A percentile compares a stretch with the other conserved stretches of the same genome.
phyloP scores from a whole-genome alignment of 2,113 vertebrate species.

The Hippocampus mohnikei region DNA sequence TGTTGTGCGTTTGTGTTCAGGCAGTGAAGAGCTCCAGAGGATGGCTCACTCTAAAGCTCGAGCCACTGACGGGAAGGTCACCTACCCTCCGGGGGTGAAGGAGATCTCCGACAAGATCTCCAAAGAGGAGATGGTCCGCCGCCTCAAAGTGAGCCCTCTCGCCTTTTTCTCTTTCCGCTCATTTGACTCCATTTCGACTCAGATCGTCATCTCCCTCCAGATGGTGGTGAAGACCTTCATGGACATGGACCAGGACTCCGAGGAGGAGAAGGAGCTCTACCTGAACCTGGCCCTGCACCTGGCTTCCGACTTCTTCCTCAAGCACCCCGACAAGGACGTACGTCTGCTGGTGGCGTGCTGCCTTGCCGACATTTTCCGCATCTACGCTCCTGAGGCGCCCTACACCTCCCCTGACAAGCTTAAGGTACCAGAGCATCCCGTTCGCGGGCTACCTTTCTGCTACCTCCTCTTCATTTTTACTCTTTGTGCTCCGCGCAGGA shows the following conservation, averaged over 20 bases:
- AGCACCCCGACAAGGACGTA: constrained; percentile 98
- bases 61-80: constrained; percentile 97
- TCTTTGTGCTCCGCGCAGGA: constrained; percentile 74
- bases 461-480: background rate
- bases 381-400: constrained; percentile 96
- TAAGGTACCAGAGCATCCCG: constrained; percentile 74
- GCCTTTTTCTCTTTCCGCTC: background rate
- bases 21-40: constrained; percentile 76
- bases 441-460: background rate
- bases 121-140: constrained; percentile 98
- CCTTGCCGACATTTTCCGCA: constrained; percentile 96
- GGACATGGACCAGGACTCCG: constrained; percentile 99
- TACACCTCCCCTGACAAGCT: constrained; percentile 97
- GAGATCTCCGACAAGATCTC: constrained; percentile 99
- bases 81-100: constrained; percentile 98
- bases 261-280: constrained; percentile 98
- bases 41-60: constrained; percentile 99
- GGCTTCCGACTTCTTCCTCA: constrained; percentile 97
- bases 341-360: constrained; percentile 96
- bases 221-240: constrained; percentile 99
- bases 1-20: constrained; percentile 57
- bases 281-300: constrained; percentile 94
- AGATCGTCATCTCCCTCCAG: constrained; percentile 58
- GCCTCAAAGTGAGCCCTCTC: constrained; percentile 82
- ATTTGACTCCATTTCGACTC: background rate